phyloP scores from a whole-genome alignment of 2,888 invertebrate genomes.

The Heliconius aoede region DNA sequence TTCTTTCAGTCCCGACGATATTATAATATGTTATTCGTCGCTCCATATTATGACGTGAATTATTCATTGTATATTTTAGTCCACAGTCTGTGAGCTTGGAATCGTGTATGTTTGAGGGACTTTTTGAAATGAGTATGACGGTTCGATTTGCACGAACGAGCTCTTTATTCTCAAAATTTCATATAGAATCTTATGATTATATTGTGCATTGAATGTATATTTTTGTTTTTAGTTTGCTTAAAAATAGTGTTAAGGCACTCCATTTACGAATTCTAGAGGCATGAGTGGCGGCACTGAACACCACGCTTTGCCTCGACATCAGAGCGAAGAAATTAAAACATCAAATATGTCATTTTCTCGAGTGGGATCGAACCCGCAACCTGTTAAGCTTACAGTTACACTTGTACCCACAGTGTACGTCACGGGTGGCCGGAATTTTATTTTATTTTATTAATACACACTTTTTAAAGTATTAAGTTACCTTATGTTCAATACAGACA shows the following conservation, averaged over 20 bases:
- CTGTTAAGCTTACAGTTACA: no score
- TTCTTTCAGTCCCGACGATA: slow-evolving; percentile 22
- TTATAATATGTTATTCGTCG: slow-evolving; percentile 43
- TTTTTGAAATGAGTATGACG: slow-evolving; percentile 57
- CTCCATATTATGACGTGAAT: slow-evolving; percentile 69
- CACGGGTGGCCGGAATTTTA: no score
- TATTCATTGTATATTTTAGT: slow-evolving; percentile 78
- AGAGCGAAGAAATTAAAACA: no score
- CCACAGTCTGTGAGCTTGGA: slow-evolving; percentile 61
- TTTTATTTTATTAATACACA: not conserved
- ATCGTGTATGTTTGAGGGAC: slow-evolving; percentile 65
- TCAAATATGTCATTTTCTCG: no score
- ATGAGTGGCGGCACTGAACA: no score
- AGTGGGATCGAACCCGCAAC: no score
- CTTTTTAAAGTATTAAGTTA: not conserved
- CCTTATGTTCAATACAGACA: not conserved
- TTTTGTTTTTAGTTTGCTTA: no score
- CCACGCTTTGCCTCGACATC: no score
- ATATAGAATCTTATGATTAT: slow-evolving; percentile 20
- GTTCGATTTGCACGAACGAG: slow-evolving; percentile 51
- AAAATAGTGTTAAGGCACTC: no score
- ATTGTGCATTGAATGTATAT: not conserved
- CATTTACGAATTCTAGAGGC: no score
- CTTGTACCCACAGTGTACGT: no score
- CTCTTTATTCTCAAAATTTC: slow-evolving; percentile 44